A percentile compares a stretch with the other conserved stretches of the same genome.
phyloP scores from a whole-genome alignment of 2,888 invertebrate genomes.

The Tubulanus polymorphus region DNA sequence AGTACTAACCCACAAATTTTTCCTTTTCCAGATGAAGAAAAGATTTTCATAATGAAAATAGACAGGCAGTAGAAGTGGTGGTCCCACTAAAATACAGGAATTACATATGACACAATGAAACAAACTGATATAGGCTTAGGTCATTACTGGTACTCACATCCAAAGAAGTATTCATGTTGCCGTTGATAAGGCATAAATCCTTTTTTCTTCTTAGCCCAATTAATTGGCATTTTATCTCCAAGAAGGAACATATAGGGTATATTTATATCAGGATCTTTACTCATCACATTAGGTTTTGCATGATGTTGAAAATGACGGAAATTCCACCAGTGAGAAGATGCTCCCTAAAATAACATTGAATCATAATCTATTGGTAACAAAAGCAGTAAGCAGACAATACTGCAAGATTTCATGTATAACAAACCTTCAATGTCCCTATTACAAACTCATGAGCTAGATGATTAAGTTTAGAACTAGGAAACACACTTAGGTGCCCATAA shows the following conservation, averaged over 20 bases:
- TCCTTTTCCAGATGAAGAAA: constrained; percentile 42
- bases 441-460: constrained; percentile 40
- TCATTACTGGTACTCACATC: constrained; percentile 31
- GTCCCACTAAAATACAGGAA: constrained; percentile 38
- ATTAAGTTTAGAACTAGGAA: constrained; percentile 37
- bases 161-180: constrained; percentile 48
- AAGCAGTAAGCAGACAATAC: no score
- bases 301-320: constrained; percentile 49
- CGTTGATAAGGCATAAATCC: constrained; percentile 45
- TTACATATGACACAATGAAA: not conserved
- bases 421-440: constrained; percentile 46
- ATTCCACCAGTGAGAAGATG: constrained; percentile 51
- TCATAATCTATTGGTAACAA: no score
- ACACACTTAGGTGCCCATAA: constrained; percentile 49
- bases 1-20: constrained; percentile 42
- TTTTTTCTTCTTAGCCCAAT: constrained; percentile 36
- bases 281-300: constrained; percentile 46
- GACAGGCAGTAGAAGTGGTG: constrained; percentile 43
- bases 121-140: not conserved
- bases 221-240: constrained; percentile 36
- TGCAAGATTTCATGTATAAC: no score
- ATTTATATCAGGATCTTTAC: constrained; percentile 46
- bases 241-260: constrained; percentile 41
- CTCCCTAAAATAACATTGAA: constrained; percentile 39
- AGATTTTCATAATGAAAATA: constrained; percentile 47